Evolutionary conservation across 2,113 vertebrate species (phyloP).

Genomic region (Caloenas nicobarica): DNA sequence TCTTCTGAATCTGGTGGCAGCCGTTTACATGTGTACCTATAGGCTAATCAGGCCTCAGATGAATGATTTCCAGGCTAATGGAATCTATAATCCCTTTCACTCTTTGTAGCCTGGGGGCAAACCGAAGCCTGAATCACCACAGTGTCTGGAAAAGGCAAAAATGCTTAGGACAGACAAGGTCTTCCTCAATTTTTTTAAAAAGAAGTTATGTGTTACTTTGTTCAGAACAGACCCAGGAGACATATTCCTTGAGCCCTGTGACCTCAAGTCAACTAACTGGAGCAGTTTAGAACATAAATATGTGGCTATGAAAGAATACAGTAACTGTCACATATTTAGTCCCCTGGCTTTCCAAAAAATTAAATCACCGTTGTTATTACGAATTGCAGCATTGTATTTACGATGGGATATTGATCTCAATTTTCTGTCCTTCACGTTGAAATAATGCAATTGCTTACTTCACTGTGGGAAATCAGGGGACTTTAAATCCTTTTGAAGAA

Average conservation of each 20-base stretch:
- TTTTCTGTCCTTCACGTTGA: constrained; percentile 54
- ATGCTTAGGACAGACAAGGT: not conserved
- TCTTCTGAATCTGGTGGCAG: not conserved
- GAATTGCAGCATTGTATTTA: constrained; percentile 45
- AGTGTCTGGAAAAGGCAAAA: not conserved
- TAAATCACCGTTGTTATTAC: constrained; percentile 44
- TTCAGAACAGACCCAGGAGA: not conserved
- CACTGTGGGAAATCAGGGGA: constrained; percentile 39
- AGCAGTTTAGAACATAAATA: constrained; percentile 18
- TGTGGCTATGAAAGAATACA: not conserved
- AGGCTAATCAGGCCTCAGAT: not conserved
- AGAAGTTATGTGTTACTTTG: not conserved
- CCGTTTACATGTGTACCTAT: not conserved
- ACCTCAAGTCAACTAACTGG: not conserved
- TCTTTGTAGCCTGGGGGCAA: not conserved
- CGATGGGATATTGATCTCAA: constrained; percentile 57
- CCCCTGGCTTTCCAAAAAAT: constrained; percentile 22
- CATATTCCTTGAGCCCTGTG: not conserved
- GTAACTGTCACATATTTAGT: constrained; percentile 8
- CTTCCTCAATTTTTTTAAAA: not conserved
- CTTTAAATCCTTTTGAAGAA: constrained; percentile 60
- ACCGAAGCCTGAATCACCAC: not conserved
- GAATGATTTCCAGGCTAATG: not conserved
- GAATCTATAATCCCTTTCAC: not conserved
- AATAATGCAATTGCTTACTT: constrained; percentile 59